These are phyloP conservation scores for Siniperca knerii DNA, from an alignment of 2,113 vertebrate species.

Conservation along the genomic window DNA sequence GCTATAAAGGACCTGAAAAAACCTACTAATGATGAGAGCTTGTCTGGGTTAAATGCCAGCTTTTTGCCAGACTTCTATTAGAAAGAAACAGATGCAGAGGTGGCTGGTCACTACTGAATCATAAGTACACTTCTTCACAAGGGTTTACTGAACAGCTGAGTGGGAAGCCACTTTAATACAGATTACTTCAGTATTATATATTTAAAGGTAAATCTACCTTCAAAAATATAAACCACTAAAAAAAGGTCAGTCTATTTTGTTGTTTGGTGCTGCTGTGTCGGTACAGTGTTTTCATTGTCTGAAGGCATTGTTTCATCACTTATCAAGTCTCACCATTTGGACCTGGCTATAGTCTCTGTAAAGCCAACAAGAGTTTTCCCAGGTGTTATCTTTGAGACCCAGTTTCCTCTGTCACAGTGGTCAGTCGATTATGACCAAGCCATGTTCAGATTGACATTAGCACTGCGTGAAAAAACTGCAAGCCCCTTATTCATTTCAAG, in stretches of 20 bases:
- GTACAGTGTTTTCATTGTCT: no score
- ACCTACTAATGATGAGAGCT: conserved; percentile 20
- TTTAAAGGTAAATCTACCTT: background rate
- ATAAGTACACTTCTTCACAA: conserved; percentile 5
- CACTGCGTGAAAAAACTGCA: no score
- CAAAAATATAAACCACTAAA: background rate
- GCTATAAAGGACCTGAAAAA: conserved; percentile 16
- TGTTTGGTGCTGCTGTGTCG: background rate
- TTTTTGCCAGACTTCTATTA: background rate
- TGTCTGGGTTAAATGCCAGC: conserved; percentile 35
- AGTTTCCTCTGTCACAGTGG: background rate
- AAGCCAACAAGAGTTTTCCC: background rate
- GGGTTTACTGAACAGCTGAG: background rate
- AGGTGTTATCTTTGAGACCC: background rate
- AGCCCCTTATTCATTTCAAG: no score
- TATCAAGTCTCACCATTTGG: background rate
- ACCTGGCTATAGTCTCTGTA: background rate
- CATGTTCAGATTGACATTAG: no score
- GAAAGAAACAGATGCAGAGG: conserved; percentile 16
- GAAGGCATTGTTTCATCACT: background rate
- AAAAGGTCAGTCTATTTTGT: background rate
- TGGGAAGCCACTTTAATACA: background rate
- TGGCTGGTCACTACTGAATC: conserved; percentile 1
- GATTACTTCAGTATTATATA: background rate
- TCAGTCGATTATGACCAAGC: background rate